Evolutionary conservation across 2,113 vertebrate genomes (phyloP).

Genomic region (rat (Rattus norvegicus)): GRCr8 NC_086020.1:239100501-239101000

Average conservation of each 20-base stretch:
- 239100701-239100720: not conserved
- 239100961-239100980: not conserved
- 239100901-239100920: not conserved
- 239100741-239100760: not conserved
- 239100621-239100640: not conserved
- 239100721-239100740: not conserved
- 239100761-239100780: not conserved
- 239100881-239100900: not conserved
- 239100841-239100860: conserved; percentile 1
- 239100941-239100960: not conserved
- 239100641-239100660: not conserved
- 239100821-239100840: not conserved
- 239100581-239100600: not conserved
- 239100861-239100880: conserved; percentile 8
- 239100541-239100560: not conserved
- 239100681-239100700: not conserved
- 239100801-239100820: not conserved
- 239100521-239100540: not conserved
- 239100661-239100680: not conserved
- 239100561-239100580: not conserved
- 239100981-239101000: not conserved
- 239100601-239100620: not conserved
- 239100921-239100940: not conserved
- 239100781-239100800: conserved; percentile 3
- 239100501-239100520: not conserved